Evolutionary conservation across 2,888 invertebrate species (phyloP), one percentile per base, ranked within the genome.

Genomic region (Thymelicus acteon): DNA sequence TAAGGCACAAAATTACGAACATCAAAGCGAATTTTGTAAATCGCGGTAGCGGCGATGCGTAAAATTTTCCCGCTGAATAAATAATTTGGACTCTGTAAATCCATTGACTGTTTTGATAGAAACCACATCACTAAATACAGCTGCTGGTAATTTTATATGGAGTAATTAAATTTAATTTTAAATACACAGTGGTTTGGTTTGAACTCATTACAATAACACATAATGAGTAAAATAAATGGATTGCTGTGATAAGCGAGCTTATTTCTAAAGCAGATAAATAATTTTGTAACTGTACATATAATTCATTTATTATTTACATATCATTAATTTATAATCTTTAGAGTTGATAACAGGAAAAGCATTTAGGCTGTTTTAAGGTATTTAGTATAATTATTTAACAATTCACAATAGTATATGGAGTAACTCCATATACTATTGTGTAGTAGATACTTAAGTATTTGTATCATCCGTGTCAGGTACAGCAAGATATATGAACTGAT

Each of bases 91-190:
- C 57, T 57, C 47, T 62, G 62, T 62, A 61, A 62, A 62, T 68
- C 69, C 69, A 58, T 58, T 63, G 63, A 63, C 69, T 63, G 63
- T 69, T 69, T 63, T 69, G 69, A 64, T 70, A 58, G 68, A 72
- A 75, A 77, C 74, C 75, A 71, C 74, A 74, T 65, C 62, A 71
- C 72, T 73, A 74, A 74, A 73, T 82, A 82, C 78, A 72, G 76
- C 73, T 80, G 74, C 73, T 75, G 78, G 77, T 75, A 78, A 77
- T 83, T 82, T 84, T 76, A 77, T 79, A 79, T 77, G 64, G 31
- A 64, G 63, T 64, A 82, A 84, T 86, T 87, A 83, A 85, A 87
- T 87, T 85, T 78, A 85, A 85, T 86, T 85, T 81, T 49, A 64
- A 64, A 70, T 70, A 60, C 40, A 48, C 60, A 58, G 84, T 75